phyloP scores from a whole-genome alignment of 2,888 invertebrate genomes.

The Petrolisthes manimaculis region DNA sequence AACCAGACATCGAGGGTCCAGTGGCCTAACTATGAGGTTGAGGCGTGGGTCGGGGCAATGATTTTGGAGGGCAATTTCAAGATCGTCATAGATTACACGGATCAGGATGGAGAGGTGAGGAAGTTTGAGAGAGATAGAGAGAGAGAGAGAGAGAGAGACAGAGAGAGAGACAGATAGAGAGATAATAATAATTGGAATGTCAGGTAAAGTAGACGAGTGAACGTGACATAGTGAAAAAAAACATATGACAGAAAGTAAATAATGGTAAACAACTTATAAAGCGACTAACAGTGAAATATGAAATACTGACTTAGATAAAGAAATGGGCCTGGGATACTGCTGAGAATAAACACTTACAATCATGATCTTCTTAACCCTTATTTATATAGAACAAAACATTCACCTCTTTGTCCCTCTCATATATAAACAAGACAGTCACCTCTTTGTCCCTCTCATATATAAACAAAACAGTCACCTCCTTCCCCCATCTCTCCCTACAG shows the following conservation, averaged over 20 bases:
- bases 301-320: too few relatives aligned
- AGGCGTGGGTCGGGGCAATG: conserved; percentile 10
- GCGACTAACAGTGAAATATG: too few relatives aligned
- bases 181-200: too few relatives aligned
- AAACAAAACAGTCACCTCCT: neutral
- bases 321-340: too few relatives aligned
- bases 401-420: neutral
- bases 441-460: neutral
- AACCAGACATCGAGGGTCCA: conserved; percentile 26
- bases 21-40: conserved; percentile 29
- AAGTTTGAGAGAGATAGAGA: too few relatives aligned
- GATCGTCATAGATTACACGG: conserved; percentile 28
- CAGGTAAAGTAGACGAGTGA: too few relatives aligned
- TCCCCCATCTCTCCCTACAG: conserved; percentile 12
- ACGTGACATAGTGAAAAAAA: too few relatives aligned
- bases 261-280: too few relatives aligned
- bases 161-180: too few relatives aligned
- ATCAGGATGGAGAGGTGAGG: conserved; percentile 34
- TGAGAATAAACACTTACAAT: too few relatives aligned
- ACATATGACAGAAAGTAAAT: too few relatives aligned
- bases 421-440: neutral
- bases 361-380: neutral
- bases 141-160: too few relatives aligned
- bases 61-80: conserved; percentile 1
- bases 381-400: neutral